A percentile compares a stretch with the other conserved stretches of the same genome.
These are phyloP conservation scores for Phasia obesa DNA, from an alignment of 2,888 invertebrate genomes.

Conservation along the genomic window DNA sequence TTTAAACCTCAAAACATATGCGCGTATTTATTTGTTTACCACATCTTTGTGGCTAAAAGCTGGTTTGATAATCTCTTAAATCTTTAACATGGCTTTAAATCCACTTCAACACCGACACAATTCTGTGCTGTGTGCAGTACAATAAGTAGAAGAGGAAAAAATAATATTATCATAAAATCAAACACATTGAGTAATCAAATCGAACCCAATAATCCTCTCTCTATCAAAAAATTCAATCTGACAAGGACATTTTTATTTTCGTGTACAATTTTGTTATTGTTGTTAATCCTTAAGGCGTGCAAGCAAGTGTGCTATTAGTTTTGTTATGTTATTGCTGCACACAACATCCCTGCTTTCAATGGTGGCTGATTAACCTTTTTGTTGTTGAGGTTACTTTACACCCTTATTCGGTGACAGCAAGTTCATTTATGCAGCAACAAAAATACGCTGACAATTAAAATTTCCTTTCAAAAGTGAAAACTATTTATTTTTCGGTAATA, in stretches of 20 bases:
- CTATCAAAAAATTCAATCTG: conserved; percentile 66
- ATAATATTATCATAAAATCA: conserved; percentile 76
- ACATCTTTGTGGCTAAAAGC: conserved; percentile 43
- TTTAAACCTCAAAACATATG: conserved; percentile 36
- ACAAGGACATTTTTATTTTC: conserved; percentile 65
- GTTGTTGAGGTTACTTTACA: not conserved
- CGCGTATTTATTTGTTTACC: conserved; percentile 49
- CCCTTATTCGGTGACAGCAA: not conserved
- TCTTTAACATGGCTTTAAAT: conserved; percentile 61
- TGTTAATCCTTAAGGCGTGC: conserved; percentile 46
- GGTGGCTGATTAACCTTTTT: conserved; percentile 42
- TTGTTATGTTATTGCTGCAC: too few relatives aligned
- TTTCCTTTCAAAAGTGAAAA: not conserved
- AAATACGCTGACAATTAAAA: conserved; percentile 49
- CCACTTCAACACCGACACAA: conserved; percentile 33
- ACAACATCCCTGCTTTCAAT: conserved; percentile 10
- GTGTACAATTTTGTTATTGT: conserved; percentile 6
- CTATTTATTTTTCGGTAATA: not conserved
- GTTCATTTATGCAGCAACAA: not conserved
- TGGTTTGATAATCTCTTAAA: conserved; percentile 63
- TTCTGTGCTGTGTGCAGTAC: conserved; percentile 3
- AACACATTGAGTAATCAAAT: conserved; percentile 81
- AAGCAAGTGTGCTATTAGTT: not conserved
- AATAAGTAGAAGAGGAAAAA: not conserved
- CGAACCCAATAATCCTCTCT: conserved; percentile 62